Percentiles rank a stretch among this genome's conserved stretches.
phyloP scores from a whole-genome alignment of 2,113 vertebrate species.

The Oreochromis aureus region DNA sequence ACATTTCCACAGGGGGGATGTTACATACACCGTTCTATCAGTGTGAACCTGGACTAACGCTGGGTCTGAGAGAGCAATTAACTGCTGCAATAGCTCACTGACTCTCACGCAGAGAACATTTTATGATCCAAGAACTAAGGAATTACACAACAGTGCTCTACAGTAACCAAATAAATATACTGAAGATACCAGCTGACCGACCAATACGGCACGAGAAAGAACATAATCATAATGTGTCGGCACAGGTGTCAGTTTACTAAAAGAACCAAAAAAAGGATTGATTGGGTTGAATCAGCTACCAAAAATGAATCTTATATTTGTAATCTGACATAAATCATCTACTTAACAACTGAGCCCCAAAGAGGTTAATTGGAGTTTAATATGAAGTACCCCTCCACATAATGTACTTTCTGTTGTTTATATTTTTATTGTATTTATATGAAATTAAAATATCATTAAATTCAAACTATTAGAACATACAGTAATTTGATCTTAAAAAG shows the following conservation, averaged over 20 bases:
- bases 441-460: not conserved
- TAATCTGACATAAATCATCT: fast-evolving
- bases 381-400: fast-evolving
- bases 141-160: not conserved
- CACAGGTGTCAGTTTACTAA: not conserved
- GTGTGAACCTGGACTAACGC: not conserved
- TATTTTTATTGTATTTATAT: fast-evolving
- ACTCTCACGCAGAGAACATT: not conserved
- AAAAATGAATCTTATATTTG: not conserved
- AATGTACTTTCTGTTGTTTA: not conserved
- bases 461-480: not conserved
- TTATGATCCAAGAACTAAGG: not conserved
- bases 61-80: not conserved
- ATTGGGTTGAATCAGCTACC: not conserved
- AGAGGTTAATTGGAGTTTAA: not conserved
- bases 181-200: not conserved
- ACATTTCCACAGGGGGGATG: not conserved
- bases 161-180: not conserved
- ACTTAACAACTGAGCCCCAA: not conserved
- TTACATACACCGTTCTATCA: not conserved
- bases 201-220: fast-evolving
- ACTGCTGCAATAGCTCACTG: not conserved
- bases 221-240: not conserved
- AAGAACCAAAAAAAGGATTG: not conserved
- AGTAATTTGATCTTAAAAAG: not conserved